Conservation (phyloP, 2,113 vertebrate genomes). For the Gobiocypris rarus region DNA sequence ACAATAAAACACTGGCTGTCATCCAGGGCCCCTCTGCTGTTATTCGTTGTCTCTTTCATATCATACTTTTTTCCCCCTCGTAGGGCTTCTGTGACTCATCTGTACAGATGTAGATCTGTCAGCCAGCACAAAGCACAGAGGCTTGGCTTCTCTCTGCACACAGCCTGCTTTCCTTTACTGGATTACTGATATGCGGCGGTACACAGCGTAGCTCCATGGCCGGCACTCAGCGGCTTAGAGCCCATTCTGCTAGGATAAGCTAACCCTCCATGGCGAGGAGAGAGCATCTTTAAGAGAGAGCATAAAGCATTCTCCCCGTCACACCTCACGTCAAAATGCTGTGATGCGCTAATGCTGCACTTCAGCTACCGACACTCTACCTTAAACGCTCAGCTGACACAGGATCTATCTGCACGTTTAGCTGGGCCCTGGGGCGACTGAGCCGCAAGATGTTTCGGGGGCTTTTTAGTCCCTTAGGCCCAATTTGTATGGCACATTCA, state of each 20-base stretch:
- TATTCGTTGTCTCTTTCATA: slow-evolving; percentile 24
- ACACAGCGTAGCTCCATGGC: slow-evolving; percentile 62
- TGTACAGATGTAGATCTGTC: slow-evolving; percentile 74
- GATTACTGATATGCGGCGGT: slow-evolving; percentile 72
- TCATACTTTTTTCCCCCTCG: slow-evolving; percentile 53
- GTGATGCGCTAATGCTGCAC: slow-evolving; percentile 44
- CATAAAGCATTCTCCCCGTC: slow-evolving; percentile 65
- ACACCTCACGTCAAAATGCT: slow-evolving; percentile 54
- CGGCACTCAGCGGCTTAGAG: slow-evolving; percentile 68
- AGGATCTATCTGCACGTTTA: slow-evolving; percentile 46
- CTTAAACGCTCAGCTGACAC: slow-evolving; percentile 36
- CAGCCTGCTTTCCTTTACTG: slow-evolving; percentile 64
- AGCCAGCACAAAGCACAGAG: slow-evolving; percentile 64
- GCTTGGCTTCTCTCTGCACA: slow-evolving; percentile 60
- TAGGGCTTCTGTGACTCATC: slow-evolving; percentile 66
- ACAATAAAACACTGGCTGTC: slow-evolving; percentile 30
- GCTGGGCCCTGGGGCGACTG: slow-evolving; percentile 35
- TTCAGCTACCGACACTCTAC: slow-evolving; percentile 49
- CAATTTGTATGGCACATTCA: slow-evolving; percentile 61
- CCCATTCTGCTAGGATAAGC: slow-evolving; percentile 72
- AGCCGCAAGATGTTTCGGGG: slow-evolving; percentile 56
- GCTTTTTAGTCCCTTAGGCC: slow-evolving; percentile 54
- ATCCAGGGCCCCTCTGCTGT: slow-evolving; percentile 2
- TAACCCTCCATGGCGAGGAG: slow-evolving; percentile 62
- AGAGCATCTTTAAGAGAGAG: slow-evolving; percentile 58